Conservation (phyloP, 1,140 invertebrate species). For the Temnothorax nylanderi region DNA sequence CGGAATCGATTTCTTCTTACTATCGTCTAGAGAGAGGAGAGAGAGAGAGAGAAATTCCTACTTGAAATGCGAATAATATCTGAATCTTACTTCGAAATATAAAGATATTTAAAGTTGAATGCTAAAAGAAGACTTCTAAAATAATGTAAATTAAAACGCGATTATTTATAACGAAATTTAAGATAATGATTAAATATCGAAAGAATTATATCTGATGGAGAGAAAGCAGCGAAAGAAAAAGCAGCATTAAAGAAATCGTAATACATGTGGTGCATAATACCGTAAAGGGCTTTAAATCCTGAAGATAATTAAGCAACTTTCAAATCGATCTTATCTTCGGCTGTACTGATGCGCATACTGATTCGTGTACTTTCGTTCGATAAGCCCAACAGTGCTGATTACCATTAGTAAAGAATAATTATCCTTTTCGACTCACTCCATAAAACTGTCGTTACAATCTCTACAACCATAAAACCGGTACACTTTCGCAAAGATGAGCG, state of each 20-base stretch:
- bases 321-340: neutral
- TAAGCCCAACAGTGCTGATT: neutral
- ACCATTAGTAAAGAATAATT: slow-evolving; percentile 13
- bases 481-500: neutral
- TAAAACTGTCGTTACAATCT: slow-evolving; percentile 3
- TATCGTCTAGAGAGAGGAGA: neutral
- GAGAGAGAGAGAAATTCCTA: neutral
- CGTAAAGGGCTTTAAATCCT: slow-evolving; percentile 19
- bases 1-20: neutral
- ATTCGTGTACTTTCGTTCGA: slow-evolving; percentile 6
- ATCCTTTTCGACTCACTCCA: neutral
- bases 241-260: neutral
- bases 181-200: neutral
- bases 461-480: neutral
- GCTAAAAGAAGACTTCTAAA: neutral
- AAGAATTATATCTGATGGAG: neutral
- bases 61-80: neutral
- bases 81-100: neutral
- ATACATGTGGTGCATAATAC: neutral
- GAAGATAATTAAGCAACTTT: slow-evolving; percentile 14
- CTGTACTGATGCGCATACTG: neutral
- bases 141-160: neutral
- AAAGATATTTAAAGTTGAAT: neutral
- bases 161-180: neutral
- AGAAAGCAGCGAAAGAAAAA: neutral